Evolutionary conservation across 2,113 vertebrate species (phyloP), one percentile per base, ranked within the genome.

Genomic region (Mesocricetus auratus): DNA sequence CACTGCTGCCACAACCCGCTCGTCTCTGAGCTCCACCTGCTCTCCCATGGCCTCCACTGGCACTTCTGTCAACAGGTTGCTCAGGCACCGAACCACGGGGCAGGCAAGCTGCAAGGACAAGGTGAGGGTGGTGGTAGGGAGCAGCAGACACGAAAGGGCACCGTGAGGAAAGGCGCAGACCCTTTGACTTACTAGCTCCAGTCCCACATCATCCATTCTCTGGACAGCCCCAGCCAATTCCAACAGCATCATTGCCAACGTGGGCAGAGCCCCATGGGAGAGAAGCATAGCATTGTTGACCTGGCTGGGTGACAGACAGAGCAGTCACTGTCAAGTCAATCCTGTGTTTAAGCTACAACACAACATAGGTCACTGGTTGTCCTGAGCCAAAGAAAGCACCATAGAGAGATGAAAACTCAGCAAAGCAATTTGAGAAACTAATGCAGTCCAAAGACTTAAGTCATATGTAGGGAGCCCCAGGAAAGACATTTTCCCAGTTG

Each of bases 31-130:
- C 17, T 97, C 97, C 15, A 42, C 87, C 31, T 97, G 94, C 42
- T 91, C 95, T 56, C 95, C 98, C 0, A 66, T 21, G 69, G 97
- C 87, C 6, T 93, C 96, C 16, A 60, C 56, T 64, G 97, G 95
- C 50, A 98, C 97, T 94, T 98, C 98, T 0, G 98, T 98, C 11
- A 99, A 97, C 94, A 99, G 97, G 98, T 99, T 99, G 95, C 99
- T 98, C n/a, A 99, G 96, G 31, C 99, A 99, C 62, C 99, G 99
- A 86, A 99, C 97, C 96, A 99, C 98, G 0, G 99, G 99, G 97
- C 99, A 99, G 75, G 99, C 93, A 0, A 99, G 98, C 99, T 99
- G 73, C 1, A 98, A 90, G 2, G 0, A 58, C 3, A 85, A 82
- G 73, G 42, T 81, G 31, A 90, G 74, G 86, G 98, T 89, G 0